phyloP scores from a whole-genome alignment of 2,888 invertebrate genomes.

The Trachelus troglodyta region DNA sequence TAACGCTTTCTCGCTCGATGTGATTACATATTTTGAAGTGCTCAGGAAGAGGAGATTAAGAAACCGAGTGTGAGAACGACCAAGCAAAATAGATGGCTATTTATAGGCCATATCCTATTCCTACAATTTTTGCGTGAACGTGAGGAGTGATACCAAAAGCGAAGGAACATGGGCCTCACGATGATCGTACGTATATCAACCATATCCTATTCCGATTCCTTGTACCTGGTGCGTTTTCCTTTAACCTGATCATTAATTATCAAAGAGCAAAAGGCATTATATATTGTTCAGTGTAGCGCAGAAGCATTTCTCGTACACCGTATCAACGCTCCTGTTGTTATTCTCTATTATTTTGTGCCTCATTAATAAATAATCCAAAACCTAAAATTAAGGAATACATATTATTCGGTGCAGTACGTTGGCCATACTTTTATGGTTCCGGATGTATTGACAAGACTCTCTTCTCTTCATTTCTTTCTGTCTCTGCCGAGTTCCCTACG shows the following conservation, averaged over 20 bases:
- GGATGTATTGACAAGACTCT: too few species aligned
- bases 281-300: neutral
- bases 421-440: neutral
- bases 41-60: neutral
- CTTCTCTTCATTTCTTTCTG: neutral
- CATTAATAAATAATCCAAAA: neutral
- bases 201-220: neutral
- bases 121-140: constrained; percentile 52
- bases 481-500: neutral
- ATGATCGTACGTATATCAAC: constrained; percentile 39
- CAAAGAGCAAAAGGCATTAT: neutral
- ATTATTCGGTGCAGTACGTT: neutral
- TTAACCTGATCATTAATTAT: neutral
- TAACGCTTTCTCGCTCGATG: constrained; percentile 40
- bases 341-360: neutral
- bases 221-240: neutral
- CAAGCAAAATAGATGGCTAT: constrained; percentile 30
- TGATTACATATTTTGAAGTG: constrained; percentile 40
- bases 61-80: neutral
- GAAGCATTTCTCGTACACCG: neutral
- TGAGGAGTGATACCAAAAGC: constrained; percentile 38
- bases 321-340: neutral
- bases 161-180: constrained; percentile 27
- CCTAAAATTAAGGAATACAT: neutral
- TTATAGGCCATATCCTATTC: constrained; percentile 48